Evolutionary conservation across 2,113 vertebrate genomes (phyloP), one percentile per base, ranked within the genome.

Genomic region (Chelonoidis abingdonii): DNA sequence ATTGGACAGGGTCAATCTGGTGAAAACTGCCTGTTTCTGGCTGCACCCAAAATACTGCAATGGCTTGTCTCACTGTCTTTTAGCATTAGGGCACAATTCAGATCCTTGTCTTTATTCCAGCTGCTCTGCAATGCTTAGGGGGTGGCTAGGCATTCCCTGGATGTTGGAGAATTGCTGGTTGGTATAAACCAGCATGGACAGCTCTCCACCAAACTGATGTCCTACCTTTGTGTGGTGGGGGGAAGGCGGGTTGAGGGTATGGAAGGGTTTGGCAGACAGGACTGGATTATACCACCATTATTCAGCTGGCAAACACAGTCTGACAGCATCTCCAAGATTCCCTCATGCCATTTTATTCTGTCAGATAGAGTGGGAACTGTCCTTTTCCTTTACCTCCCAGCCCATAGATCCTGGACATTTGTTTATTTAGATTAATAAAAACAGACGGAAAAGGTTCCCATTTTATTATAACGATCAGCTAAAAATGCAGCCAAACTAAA

Each of bases 401-500:
- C 14, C 0, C 0, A 7, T 9, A 88, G 7, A 69, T 84, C 38
- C 25, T 80, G 31, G 52, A 47, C 38, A 78, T 93, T 92, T 80
- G 41, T 94, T 94, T 93, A 38, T 72, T 72, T 72, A 72, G 31
- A 57, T 25, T 54, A 78, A 56, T 90, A 57, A 38, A 80, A 86
- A 14, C n/a, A 13, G 47, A 56, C 89, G 59, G 4, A 72, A 72
- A 13, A 21, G 59, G 19, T 44, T 76, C 44, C 75, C 86, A 94
- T 69, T 10, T 35, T 83, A 80, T 78, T 76, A 13, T 78, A 50
- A 38, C 83, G 90, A 56, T 54, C 92, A 93, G 35, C 85, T 86
- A 11, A 92, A 94, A 95, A 92, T 93, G 29, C 72, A 89, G 38
- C 44, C 92, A 65, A 22, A 78, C 35, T 95, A 87, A 80, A n/a